Evolutionary conservation across 2,888 invertebrate genomes (phyloP).

Genomic region (Agrochola lota): DNA sequence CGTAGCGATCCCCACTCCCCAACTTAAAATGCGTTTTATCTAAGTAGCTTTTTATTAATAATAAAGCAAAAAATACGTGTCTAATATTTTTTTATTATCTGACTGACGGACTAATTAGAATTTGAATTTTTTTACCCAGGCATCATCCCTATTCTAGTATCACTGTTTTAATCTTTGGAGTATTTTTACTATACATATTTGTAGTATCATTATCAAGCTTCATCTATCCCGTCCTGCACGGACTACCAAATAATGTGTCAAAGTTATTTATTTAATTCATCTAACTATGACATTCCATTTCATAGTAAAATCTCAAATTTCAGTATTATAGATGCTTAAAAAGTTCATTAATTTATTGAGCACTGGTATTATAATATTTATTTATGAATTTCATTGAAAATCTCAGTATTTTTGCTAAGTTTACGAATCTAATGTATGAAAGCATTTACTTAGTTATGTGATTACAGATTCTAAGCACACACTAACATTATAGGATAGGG

Average conservation of each 20-base stretch:
- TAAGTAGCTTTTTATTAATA: too few relatives aligned
- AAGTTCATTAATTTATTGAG: constrained; percentile 28
- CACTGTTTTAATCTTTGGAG: constrained; percentile 22
- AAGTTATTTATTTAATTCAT: constrained; percentile 40
- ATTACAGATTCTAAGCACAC: constrained; percentile 57
- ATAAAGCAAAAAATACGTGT: too few relatives aligned
- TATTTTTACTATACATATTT: constrained; percentile 26
- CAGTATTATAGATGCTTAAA: constrained; percentile 58
- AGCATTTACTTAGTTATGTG: constrained; percentile 53
- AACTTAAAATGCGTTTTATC: too few relatives aligned
- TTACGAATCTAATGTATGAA: constrained; percentile 47
- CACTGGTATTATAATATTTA: constrained; percentile 41
- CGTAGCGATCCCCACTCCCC: too few relatives aligned
- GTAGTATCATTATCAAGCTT: constrained; percentile 14
- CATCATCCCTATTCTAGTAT: too few relatives aligned
- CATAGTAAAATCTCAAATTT: constrained; percentile 60
- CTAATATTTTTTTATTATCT: too few relatives aligned
- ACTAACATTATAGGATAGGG: constrained; percentile 3
- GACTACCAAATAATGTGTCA: constrained; percentile 38
- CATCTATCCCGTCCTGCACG: neutral
- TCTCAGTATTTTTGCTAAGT: constrained; percentile 62
- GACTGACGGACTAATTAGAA: too few relatives aligned
- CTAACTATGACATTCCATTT: constrained; percentile 60
- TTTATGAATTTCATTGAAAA: constrained; percentile 53
- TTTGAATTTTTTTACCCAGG: too few relatives aligned